Conservation (phyloP, 2,113 vertebrate species). For the Carlito syrichta region DNA sequence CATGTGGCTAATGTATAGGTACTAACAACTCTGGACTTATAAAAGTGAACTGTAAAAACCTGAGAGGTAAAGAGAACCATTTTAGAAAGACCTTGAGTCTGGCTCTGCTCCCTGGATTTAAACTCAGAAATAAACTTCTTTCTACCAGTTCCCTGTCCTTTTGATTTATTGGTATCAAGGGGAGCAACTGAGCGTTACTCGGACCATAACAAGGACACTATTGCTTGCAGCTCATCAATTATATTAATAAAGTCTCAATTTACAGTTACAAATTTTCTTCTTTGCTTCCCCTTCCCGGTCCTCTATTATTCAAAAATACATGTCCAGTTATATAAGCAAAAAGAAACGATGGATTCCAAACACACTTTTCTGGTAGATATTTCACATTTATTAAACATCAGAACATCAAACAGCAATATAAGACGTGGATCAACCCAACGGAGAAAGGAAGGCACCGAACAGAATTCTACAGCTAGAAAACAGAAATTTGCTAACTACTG, state of each 20-base stretch:
- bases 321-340: neutral
- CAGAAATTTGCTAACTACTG: neutral
- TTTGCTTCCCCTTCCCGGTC: neutral
- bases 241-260: neutral
- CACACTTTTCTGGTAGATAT: neutral
- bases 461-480: neutral
- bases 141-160: no score
- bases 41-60: no score
- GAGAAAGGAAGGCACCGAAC: neutral
- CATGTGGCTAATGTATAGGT: no score
- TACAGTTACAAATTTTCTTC: neutral
- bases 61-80: no score
- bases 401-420: neutral
- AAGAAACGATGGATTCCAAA: neutral
- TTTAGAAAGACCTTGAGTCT: no score
- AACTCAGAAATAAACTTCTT: no score
- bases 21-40: no score
- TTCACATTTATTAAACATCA: slow-evolving; percentile 19
- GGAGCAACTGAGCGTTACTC: no score
- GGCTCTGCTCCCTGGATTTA: no score
- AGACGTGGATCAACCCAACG: neutral
- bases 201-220: no score
- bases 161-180: no score
- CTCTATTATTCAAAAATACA: neutral
- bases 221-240: no score